Percentiles rank a stretch among this genome's conserved stretches.
phyloP scores from a whole-genome alignment of 1,140 invertebrate species.

The Panulirus ornatus region DNA sequence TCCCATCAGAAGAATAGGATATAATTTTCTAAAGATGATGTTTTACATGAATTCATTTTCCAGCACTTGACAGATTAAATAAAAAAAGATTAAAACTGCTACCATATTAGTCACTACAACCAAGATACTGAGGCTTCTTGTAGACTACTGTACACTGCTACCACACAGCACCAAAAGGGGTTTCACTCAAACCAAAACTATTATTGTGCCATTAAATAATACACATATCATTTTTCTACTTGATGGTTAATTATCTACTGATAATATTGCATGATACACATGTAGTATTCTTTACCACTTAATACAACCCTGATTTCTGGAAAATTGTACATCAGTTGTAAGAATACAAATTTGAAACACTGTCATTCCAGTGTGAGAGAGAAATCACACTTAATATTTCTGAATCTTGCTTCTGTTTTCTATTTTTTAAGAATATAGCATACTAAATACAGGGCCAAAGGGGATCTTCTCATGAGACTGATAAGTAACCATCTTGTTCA shows the following conservation, averaged over 20 bases:
- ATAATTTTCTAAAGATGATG: neutral
- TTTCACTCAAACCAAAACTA: neutral
- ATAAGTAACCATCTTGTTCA: too few relatives aligned
- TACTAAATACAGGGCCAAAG: too few relatives aligned
- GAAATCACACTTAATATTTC: too few relatives aligned
- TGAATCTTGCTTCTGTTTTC: too few relatives aligned
- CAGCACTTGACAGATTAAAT: too few relatives aligned
- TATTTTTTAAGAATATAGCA: too few relatives aligned
- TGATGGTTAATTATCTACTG: neutral
- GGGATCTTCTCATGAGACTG: too few relatives aligned
- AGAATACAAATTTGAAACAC: too few relatives aligned
- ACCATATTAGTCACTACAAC: neutral
- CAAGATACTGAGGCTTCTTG: neutral
- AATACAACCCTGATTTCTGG: neutral
- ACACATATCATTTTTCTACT: neutral
- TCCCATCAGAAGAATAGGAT: neutral
- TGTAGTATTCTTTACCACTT: neutral
- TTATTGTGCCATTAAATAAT: neutral
- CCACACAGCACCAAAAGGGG: neutral
- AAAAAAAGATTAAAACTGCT: neutral
- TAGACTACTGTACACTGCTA: neutral
- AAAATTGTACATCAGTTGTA: neutral
- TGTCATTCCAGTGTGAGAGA: too few relatives aligned
- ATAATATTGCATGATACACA: neutral
- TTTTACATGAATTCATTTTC: too few relatives aligned